Evolutionary conservation across 2,888 invertebrate species (phyloP).

Genomic region (Megalurothrips usitatus): DNA sequence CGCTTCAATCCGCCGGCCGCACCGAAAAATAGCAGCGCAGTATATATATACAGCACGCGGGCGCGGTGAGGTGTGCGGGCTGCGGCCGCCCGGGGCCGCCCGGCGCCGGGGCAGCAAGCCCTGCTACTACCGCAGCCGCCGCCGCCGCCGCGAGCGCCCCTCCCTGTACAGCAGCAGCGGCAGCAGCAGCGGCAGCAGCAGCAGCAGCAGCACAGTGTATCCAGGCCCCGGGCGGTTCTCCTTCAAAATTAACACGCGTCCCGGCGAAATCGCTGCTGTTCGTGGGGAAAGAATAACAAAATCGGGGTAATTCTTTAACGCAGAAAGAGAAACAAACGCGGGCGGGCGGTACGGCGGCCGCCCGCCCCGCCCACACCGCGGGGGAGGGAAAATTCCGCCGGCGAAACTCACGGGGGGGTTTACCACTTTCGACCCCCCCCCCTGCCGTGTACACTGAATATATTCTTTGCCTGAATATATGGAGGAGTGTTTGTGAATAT

Average conservation of each 20-base stretch:
- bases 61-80: background rate
- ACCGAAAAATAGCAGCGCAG: too few relatives aligned
- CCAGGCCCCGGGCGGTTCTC: background rate
- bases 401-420: background rate
- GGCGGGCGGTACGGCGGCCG: background rate
- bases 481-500: too few relatives aligned
- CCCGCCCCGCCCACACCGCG: background rate
- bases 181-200: background rate
- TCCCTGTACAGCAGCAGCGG: background rate
- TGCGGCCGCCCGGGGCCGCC: background rate
- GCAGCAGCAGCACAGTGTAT: background rate
- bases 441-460: too few relatives aligned
- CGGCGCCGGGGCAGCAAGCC: background rate
- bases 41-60: too few relatives aligned
- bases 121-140: background rate
- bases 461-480: too few relatives aligned
- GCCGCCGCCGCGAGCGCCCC: background rate
- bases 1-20: too few relatives aligned
- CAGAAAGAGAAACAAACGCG: constrained; percentile 14
- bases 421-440: too few relatives aligned
- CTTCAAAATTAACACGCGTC: constrained; percentile 22
- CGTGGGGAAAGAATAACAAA: constrained; percentile 24
- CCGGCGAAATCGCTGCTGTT: constrained; percentile 5
- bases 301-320: constrained; percentile 22
- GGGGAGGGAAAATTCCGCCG: background rate